Evolutionary conservation across 2,797 vertebrate genomes (phyloP).

Genomic region (Dromococcyx pavoninus): DNA sequence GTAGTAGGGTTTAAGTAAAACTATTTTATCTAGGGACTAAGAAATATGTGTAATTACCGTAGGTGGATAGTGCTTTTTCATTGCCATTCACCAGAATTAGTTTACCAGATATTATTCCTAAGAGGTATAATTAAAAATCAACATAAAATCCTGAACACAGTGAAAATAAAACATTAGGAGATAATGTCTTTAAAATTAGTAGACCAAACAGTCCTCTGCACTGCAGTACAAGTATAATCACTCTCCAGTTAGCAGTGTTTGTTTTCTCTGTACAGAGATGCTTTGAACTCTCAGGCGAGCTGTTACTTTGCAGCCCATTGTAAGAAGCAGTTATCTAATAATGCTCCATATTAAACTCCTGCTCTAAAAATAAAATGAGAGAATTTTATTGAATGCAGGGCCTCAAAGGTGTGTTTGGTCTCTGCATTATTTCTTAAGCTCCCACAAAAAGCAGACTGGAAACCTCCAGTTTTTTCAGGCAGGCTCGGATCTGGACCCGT

Average conservation of each 20-base stretch:
- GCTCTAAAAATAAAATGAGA: constrained; percentile 8
- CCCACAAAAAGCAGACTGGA: background rate
- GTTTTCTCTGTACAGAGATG: background rate
- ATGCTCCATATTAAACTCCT: constrained; percentile 15
- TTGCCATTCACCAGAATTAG: constrained; percentile 43
- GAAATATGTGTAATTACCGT: constrained; percentile 60
- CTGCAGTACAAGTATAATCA: background rate
- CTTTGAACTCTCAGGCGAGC: constrained; percentile 20
- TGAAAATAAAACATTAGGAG: constrained; percentile 61
- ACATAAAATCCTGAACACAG: constrained; percentile 59
- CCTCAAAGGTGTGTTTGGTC: rapidly evolving
- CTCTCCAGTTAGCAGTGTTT: constrained; percentile 14
- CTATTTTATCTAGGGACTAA: constrained; percentile 37
- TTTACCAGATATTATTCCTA: constrained; percentile 65
- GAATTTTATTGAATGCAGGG: background rate
- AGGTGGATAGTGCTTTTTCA: constrained; percentile 47
- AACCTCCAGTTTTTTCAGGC: rapidly evolving
- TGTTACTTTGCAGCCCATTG: constrained; percentile 32
- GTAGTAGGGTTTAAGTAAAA: constrained; percentile 46
- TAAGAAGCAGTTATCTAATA: constrained; percentile 48
- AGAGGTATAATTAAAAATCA: constrained; percentile 71
- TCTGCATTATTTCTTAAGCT: background rate
- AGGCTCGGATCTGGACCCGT: background rate
- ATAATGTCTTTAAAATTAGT: constrained; percentile 53
- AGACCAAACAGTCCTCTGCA: constrained; percentile 28